Evolutionary conservation across 2,797 vertebrate genomes (phyloP), one percentile per base, ranked within the genome.

Genomic region (Sebastes oblongus): DNA sequence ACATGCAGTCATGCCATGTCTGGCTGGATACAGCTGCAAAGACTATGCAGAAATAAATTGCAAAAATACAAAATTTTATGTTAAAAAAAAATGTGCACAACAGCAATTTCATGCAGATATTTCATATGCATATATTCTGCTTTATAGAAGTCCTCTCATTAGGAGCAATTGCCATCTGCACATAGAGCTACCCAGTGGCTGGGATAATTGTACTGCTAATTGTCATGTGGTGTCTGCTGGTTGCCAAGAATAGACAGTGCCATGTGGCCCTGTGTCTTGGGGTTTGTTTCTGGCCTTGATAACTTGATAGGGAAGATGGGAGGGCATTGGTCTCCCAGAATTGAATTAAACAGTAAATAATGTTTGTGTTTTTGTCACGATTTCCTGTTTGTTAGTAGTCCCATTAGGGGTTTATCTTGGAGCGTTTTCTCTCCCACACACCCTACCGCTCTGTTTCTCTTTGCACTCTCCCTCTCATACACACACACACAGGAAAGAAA

Each of bases 391-490:
- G 89, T 90, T 89, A 84, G 89, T 42, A 25, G 82, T 86, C 86
- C 91, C 89, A 90, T 84, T 77, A 86, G 82, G 86, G 87, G 61
- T 84, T 89, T 84, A 79, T 90, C 84, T 88, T 80, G 75, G 66
- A 90, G 83, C 70, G 13, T 81, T 86, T 85, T 78, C 72, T 80
- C 46, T 85, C 56, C 78, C 64, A 39, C 83, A 95, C 93, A 96
- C 94, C 95, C 93, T 95, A 27, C 60, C 10, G 10, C 65, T 80
- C 34, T 25, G 93, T 94, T 95, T 96, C 95, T 95, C 93, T 95
- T 72, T 58, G 65, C 68, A 6, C 75, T 94, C 93, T 94, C 94
- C 94, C 92, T 94, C 75, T 94, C 75, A 50, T 18, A 52, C 50
- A 93, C 93, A 94, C 58, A 61, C 67, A 72, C 66, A 85, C 50